Conservation (phyloP, 2,888 invertebrate genomes). For the Tolmerus cingulatus region DNA sequence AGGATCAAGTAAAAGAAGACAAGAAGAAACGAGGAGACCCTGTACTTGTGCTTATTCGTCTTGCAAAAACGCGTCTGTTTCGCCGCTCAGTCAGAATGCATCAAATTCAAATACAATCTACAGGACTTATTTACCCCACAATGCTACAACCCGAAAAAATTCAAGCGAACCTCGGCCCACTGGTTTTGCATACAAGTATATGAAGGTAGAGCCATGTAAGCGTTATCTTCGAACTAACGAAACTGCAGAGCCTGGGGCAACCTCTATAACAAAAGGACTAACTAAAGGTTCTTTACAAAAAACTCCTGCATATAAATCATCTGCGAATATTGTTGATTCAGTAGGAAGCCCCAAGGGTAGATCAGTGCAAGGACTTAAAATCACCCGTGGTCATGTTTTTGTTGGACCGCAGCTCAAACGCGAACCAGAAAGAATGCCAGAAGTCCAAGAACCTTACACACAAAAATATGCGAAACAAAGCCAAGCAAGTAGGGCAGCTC, state of each 20-base stretch:
- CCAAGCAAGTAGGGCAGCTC: neutral
- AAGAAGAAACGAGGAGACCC: neutral
- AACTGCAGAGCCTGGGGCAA: neutral
- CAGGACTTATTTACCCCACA: neutral
- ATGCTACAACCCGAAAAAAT: no score
- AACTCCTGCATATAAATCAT: neutral
- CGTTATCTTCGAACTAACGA: neutral
- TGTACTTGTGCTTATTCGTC: neutral
- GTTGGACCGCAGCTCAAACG: neutral
- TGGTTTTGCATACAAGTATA: neutral
- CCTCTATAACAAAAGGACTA: neutral
- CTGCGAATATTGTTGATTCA: neutral
- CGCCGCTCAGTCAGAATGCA: neutral
- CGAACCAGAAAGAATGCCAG: neutral
- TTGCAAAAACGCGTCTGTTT: neutral
- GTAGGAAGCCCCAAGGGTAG: neutral
- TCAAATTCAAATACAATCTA: neutral
- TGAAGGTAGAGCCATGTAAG: neutral
- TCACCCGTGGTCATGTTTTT: neutral
- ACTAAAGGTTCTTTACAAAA: neutral
- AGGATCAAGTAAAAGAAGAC: neutral
- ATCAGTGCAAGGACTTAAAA: neutral
- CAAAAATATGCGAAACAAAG: neutral
- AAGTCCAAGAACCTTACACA: neutral
- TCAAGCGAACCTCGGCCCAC: no score